phyloP scores from a whole-genome alignment of 2,797 vertebrate genomes.

The Parauchenoglanis ngamensis region DNA sequence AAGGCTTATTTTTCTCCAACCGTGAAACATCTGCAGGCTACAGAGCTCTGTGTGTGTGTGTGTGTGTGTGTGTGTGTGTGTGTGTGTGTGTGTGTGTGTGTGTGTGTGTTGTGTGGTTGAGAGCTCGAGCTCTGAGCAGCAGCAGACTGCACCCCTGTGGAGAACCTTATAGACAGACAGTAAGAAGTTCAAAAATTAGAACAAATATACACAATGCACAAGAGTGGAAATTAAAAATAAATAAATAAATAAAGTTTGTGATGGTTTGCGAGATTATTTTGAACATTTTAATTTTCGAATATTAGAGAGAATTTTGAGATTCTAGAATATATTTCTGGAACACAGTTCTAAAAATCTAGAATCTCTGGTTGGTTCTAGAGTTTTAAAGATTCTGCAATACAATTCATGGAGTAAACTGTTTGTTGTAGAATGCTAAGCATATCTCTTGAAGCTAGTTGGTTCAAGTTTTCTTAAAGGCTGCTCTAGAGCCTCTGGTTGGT shows the following conservation, averaged over 20 bases:
- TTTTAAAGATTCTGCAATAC: too few species aligned
- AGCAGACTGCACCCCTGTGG: slow-evolving; percentile 25
- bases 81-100: slow-evolving; percentile 10
- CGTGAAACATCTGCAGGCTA: slow-evolving; percentile 67
- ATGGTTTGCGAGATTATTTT: too few species aligned
- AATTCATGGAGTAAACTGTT: too few species aligned
- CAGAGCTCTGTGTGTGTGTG: slow-evolving; percentile 67
- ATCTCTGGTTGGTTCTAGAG: background rate
- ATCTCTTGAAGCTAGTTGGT: too few species aligned
- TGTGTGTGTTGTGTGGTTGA: slow-evolving; percentile 6
- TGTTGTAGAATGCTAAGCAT: too few species aligned
- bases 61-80: slow-evolving; percentile 8
- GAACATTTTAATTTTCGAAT: too few species aligned
- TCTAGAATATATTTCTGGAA: background rate
- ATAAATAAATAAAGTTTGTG: background rate
- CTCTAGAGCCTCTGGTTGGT: too few species aligned
- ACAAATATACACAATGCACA: background rate
- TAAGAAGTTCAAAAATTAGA: background rate
- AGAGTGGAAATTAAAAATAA: background rate
- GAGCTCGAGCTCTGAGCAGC: background rate
- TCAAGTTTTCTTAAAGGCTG: too few species aligned
- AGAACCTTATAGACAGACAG: slow-evolving; percentile 37
- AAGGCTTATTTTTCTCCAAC: slow-evolving; percentile 68
- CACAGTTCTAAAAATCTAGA: background rate
- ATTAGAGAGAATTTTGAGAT: too few species aligned